These are phyloP conservation scores for Styela plicata DNA, from an alignment of 23 tunicate species.

Conservation along the genomic window DNA sequence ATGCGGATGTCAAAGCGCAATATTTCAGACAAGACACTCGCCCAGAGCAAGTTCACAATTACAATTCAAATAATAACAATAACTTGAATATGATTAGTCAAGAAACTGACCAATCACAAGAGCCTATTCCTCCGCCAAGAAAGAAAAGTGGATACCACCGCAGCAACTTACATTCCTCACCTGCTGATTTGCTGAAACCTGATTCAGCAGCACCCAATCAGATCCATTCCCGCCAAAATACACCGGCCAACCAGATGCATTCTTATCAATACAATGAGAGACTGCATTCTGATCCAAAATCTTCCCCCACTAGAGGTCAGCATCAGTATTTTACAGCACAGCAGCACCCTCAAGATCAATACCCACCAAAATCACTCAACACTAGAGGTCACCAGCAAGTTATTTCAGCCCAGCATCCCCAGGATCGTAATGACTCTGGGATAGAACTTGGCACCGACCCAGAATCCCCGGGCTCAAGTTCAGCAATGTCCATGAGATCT, in stretches of 20 bases:
- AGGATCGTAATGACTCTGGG: conserved; percentile 23
- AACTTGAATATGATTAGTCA: background rate
- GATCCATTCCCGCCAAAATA: background rate
- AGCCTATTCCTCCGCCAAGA: conserved; percentile 28
- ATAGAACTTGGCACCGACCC: conserved; percentile 21
- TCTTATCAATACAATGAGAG: background rate
- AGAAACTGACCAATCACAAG: background rate
- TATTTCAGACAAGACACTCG: background rate
- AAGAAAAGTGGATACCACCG: conserved; percentile 23
- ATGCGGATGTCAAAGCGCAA: conserved; percentile 1
- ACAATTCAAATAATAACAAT: conserved; percentile 13
- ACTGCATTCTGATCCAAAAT: background rate
- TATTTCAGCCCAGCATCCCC: background rate
- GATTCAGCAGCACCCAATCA: background rate
- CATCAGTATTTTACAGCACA: background rate
- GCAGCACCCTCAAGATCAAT: background rate
- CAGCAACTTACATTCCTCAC: conserved; percentile 32
- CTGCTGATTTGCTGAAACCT: conserved; percentile 22
- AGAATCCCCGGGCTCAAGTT: conserved; percentile 14
- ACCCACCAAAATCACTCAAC: background rate
- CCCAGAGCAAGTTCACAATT: background rate
- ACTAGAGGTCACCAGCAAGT: background rate
- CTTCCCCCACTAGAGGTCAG: background rate
- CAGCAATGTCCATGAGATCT: conserved; percentile 1
- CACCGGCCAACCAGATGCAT: background rate